Base-by-base conservation (phyloP, 2,797 vertebrate species). In the Tokudaia tokunoshimensis region DNA sequence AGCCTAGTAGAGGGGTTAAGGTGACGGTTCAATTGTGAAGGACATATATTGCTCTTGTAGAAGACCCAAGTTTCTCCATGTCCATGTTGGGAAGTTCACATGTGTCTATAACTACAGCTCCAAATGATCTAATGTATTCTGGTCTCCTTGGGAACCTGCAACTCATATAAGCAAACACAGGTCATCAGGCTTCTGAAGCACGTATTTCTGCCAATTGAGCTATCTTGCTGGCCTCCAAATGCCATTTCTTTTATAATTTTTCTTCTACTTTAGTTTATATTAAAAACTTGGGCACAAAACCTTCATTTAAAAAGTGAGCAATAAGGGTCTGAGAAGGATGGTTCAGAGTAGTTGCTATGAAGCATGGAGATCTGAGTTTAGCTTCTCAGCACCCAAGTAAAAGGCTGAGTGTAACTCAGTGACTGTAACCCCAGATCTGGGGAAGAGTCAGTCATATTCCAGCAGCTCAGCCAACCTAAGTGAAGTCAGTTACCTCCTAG, bases 231-330 rank as follows among this genome's bases (percentile, higher is more conserved):
- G 63, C 31, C 63, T 47, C 63, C 6, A 74, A 95, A 92, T 72
- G n/a, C 26, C 57, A 67, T 67, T 94, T 93, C 75, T 78, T 91
- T 88, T 37, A 67, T 80, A 4, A 84, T 19, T 26, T 75, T 61
- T 59, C n/a, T 59, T 59, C 9, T 87, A 31, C 8, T 72, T 20
- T 55, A 78, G 34, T 80, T 91, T 91, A 37, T 47, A 78, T 19
- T 37, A 20, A 80, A 41, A 67, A 80, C n/a, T 44, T 20, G 6
- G 44, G 34, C 82, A 96, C 22, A 92, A 72, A 97, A 55, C 92
- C 2, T 92, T 84, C 75, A 96, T 37, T 29, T 92, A 90, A 83
- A 91, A 81, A 70, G 0, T 6, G 0, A 15, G 91, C 3, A 95
- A 83, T 50, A 78, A 61, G 85, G 88, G 44, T 34, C 19, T 37